A percentile compares a stretch with the other conserved stretches of the same genome.
These are phyloP conservation scores for Tiphia femorata DNA, from an alignment of 2,888 invertebrate genomes.

Conservation along the genomic window DNA sequence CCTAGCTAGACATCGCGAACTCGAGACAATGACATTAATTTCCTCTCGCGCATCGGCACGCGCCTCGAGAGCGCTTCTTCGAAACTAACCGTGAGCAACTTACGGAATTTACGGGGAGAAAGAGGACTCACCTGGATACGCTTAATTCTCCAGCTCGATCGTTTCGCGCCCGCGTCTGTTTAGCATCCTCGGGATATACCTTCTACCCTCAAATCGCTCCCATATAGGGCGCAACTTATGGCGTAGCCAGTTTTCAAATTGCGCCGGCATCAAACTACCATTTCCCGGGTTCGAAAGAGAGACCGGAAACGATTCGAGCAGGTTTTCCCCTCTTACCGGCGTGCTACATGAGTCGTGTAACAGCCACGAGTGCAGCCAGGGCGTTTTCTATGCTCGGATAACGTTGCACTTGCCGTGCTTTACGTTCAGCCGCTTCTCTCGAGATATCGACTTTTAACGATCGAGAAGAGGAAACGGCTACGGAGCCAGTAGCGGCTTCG, in stretches of 20 bases:
- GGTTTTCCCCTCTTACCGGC: slow-evolving; percentile 17
- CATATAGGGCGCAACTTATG: slow-evolving; percentile 18
- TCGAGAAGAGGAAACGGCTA: slow-evolving; percentile 26
- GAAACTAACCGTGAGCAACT: no score
- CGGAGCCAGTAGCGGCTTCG: slow-evolving; percentile 21
- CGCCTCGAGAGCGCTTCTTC: neutral
- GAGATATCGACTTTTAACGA: slow-evolving; percentile 44
- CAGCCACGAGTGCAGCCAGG: slow-evolving; percentile 19
- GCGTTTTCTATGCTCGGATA: slow-evolving; percentile 37
- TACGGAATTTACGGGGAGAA: no score
- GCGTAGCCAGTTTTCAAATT: slow-evolving; percentile 27
- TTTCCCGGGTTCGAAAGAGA: slow-evolving; percentile 19
- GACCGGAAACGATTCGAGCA: slow-evolving; percentile 17
- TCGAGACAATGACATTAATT: slow-evolving; percentile 7
- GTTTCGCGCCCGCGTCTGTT: no score
- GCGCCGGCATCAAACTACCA: slow-evolving; percentile 30
- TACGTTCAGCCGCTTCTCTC: slow-evolving; percentile 30
- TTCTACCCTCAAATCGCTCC: no score
- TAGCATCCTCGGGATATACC: no score
- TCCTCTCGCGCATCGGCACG: no score
- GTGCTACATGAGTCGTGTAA: slow-evolving; percentile 40
- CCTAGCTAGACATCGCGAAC: slow-evolving; percentile 23
- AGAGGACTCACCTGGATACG: no score
- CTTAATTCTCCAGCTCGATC: no score
- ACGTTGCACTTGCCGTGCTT: slow-evolving; percentile 33